A percentile compares a stretch with the other conserved stretches of the same genome.
Evolutionary conservation across 2,797 vertebrate genomes (phyloP).

Genomic region (Gadopsis bispinosus): DNA sequence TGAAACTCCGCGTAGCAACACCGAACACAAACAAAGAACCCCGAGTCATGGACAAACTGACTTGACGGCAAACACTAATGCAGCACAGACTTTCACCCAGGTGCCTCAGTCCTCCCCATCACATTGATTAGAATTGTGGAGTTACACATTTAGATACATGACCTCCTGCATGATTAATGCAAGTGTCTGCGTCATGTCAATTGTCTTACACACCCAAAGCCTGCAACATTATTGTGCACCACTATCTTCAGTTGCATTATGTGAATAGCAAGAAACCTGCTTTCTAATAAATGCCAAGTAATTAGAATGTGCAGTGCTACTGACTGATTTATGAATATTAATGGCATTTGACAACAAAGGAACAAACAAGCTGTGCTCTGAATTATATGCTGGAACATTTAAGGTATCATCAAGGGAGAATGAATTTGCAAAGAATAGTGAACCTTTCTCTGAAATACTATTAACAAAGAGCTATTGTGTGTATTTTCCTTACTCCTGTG

Average conservation of each 20-base stretch:
- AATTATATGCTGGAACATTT: conserved; percentile 46
- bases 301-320: conserved; percentile 54
- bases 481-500: neutral
- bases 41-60: neutral
- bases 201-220: conserved; percentile 1
- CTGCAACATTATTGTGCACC: conserved; percentile 10
- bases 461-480: conserved; percentile 12
- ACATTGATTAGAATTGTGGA: conserved; percentile 12
- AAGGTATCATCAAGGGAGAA: conserved; percentile 29
- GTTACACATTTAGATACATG: neutral
- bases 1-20: neutral
- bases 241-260: conserved; percentile 24
- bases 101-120: conserved; percentile 8
- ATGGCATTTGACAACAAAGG: conserved; percentile 34
- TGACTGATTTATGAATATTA: conserved; percentile 63
- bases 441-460: conserved; percentile 14
- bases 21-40: neutral
- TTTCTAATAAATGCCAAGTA: conserved; percentile 51
- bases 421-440: conserved; percentile 1
- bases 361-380: conserved; percentile 40
- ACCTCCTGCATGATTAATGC: conserved; percentile 19
- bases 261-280: conserved; percentile 37
- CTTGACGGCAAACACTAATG: neutral
- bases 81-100: neutral
- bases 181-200: neutral